phyloP scores from a whole-genome alignment of 2,888 invertebrate genomes.

The Eupithecia subfuscata region DNA sequence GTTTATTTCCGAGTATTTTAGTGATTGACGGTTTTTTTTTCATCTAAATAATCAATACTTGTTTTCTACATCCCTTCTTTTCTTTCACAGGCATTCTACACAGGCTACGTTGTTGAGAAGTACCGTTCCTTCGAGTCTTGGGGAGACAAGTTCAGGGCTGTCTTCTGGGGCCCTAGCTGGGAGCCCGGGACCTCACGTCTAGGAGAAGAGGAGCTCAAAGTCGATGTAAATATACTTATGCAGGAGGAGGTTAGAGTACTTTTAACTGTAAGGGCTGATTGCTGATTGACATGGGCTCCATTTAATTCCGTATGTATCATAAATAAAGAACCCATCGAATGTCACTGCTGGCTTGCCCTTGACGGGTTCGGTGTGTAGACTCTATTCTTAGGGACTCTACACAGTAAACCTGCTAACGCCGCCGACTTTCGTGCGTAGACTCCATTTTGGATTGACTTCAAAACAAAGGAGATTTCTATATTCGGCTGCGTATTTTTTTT shows the following conservation, averaged over 20 bases:
- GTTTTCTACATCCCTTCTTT: too few species aligned
- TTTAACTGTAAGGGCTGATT: not conserved
- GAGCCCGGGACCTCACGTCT: constrained; percentile 90
- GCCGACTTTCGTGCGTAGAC: too few species aligned
- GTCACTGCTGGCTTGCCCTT: not conserved
- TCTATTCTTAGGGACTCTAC: too few species aligned
- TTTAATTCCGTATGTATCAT: not conserved
- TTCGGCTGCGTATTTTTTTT: too few species aligned
- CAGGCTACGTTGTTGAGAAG: constrained; percentile 86
- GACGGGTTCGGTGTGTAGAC: not conserved
- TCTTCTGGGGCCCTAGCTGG: constrained; percentile 96
- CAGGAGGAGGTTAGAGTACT: constrained; percentile 31
- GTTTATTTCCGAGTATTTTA: too few species aligned
- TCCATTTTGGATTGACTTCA: too few species aligned
- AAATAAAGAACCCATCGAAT: not conserved
- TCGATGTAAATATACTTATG: constrained; percentile 85
- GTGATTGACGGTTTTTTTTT: too few species aligned
- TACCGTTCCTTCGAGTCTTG: constrained; percentile 83
- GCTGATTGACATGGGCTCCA: not conserved
- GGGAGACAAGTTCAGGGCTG: constrained; percentile 86
- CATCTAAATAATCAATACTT: too few species aligned
- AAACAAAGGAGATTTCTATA: too few species aligned
- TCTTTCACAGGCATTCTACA: constrained; percentile 88
- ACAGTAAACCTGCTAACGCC: too few species aligned
- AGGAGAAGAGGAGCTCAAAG: constrained; percentile 89